phyloP scores from a whole-genome alignment of 2,113 vertebrate genomes.

The Regulus satrapa region DNA sequence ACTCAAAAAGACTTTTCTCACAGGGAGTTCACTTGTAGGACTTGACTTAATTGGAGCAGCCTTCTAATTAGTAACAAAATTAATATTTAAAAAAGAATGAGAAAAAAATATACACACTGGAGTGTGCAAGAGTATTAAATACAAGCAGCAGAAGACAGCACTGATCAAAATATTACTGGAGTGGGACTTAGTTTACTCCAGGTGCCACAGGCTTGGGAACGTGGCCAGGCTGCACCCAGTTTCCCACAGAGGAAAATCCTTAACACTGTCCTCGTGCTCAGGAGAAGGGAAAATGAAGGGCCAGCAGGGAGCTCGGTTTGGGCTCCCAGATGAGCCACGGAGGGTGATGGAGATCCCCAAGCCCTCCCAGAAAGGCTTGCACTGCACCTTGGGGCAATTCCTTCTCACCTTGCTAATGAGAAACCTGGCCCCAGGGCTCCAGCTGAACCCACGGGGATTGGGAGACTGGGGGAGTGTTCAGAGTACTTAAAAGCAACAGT shows the following conservation, averaged over 20 bases:
- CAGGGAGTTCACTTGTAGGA: neutral
- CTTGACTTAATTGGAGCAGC: neutral
- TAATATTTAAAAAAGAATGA: neutral
- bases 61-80: neutral
- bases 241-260: neutral
- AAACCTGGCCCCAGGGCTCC: neutral
- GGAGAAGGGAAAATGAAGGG: neutral
- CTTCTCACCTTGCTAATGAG: neutral
- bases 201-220: accelerated
- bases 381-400: accelerated
- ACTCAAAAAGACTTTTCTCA: neutral
- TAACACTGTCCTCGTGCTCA: neutral
- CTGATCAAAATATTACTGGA: neutral
- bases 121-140: neutral
- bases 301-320: accelerated
- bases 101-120: neutral
- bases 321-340: neutral
- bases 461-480: neutral
- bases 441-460: neutral
- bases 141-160: neutral
- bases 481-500: neutral
- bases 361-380: neutral
- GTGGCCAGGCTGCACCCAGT: neutral
- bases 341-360: neutral
- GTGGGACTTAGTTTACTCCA: accelerated